Conservation (phyloP, 1,140 invertebrate genomes). For the Phocides pigmalion region DNA sequence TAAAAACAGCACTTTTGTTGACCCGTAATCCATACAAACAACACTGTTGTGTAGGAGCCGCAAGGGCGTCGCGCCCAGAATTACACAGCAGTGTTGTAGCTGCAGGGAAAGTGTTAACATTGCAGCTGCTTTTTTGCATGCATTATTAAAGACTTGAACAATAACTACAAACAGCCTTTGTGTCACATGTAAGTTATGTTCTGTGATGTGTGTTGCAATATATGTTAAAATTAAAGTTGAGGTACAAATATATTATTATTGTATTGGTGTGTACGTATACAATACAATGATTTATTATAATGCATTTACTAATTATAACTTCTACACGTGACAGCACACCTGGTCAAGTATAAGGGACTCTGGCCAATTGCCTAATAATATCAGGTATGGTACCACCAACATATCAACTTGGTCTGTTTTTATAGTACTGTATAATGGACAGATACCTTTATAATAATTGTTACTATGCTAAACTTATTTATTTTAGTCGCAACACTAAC, state of each 20-base stretch:
- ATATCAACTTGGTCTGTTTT: neutral
- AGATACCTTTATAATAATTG: constrained; percentile 1
- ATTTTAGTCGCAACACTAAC: constrained; percentile 34
- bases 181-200: too few relatives aligned
- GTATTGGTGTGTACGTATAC: constrained; percentile 21
- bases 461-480: constrained; percentile 31
- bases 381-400: too few relatives aligned
- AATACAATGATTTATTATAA: constrained; percentile 39
- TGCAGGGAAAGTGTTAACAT: too few relatives aligned
- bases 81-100: too few relatives aligned
- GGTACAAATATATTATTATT: constrained; percentile 32
- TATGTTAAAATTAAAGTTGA: constrained; percentile 1
- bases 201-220: constrained; percentile 10
- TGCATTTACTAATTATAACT: constrained; percentile 70
- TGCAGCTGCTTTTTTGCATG: too few relatives aligned
- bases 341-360: constrained; percentile 37
- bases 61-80: too few relatives aligned
- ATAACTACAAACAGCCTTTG: too few relatives aligned
- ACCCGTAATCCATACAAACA: too few relatives aligned
- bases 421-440: neutral
- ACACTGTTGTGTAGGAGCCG: too few relatives aligned
- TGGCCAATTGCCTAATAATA: too few relatives aligned
- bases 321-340: constrained; percentile 59
- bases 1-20: too few relatives aligned
- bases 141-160: too few relatives aligned